Conservation (phyloP, 2,113 vertebrate species). For the Choloepus hoffmanni region DNA sequence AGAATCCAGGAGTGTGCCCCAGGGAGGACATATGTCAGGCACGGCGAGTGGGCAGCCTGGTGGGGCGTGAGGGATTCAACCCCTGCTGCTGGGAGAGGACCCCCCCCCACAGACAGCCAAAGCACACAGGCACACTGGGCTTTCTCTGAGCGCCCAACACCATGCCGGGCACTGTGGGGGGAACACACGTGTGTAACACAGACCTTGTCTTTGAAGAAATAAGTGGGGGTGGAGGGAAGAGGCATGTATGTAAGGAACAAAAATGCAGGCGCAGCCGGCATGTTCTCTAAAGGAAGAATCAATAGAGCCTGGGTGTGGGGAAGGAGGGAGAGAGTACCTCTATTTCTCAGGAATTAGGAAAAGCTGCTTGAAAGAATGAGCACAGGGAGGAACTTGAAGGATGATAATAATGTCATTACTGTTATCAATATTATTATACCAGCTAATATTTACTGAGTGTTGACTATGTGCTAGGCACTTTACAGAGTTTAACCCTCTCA, state of each 20-base stretch:
- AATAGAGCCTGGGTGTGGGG: too few relatives aligned
- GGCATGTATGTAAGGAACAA: too few relatives aligned
- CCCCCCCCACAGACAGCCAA: too few relatives aligned
- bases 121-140: background rate
- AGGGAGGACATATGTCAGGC: background rate
- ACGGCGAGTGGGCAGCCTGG: background rate
- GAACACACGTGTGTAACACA: background rate
- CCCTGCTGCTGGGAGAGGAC: background rate
- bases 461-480: background rate
- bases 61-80: background rate
- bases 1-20: background rate
- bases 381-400: background rate
- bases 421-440: fast-evolving
- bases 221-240: background rate
- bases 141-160: background rate
- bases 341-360: background rate
- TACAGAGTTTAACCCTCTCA: background rate
- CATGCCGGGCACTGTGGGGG: background rate
- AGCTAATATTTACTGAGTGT: background rate
- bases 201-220: background rate
- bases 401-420: background rate
- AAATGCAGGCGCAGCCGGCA: background rate
- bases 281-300: background rate
- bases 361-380: background rate
- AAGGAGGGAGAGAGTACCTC: background rate